Evolutionary conservation across 2,113 vertebrate genomes (phyloP).

Genomic region (Cyanistes caeruleus): DNA sequence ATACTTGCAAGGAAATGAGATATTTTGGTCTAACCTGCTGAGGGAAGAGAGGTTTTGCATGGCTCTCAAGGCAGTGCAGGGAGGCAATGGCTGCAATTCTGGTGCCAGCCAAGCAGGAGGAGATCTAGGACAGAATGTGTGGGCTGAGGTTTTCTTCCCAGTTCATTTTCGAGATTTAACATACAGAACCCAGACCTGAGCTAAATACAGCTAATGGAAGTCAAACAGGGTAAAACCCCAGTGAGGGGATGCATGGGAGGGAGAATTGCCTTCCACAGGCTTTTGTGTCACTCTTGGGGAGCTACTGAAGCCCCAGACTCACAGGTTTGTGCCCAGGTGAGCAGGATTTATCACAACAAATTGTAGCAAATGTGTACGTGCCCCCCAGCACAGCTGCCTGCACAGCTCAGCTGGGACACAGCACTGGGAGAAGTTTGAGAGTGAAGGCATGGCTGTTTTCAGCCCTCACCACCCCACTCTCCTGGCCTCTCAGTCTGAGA

Average conservation of each 20-base stretch:
- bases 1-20: neutral
- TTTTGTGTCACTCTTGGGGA: neutral
- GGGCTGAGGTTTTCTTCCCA: neutral
- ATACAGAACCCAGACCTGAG: neutral
- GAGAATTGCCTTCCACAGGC: rapidly evolving
- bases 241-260: neutral
- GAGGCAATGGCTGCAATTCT: neutral
- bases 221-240: neutral
- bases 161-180: neutral
- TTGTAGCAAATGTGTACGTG: neutral
- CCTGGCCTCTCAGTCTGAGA: neutral
- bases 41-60: neutral
- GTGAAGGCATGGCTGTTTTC: rapidly evolving
- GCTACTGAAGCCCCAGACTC: neutral
- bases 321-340: neutral
- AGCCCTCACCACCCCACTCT: rapidly evolving
- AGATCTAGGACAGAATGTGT: neutral
- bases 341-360: neutral
- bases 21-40: neutral
- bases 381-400: neutral
- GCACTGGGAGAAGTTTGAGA: neutral
- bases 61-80: neutral
- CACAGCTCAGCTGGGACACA: neutral
- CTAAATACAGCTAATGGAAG: neutral
- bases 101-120: neutral